Evolutionary conservation across 2,113 vertebrate species (phyloP), one percentile per base, ranked within the genome.

Genomic region (Nothoprocta pentlandii): DNA sequence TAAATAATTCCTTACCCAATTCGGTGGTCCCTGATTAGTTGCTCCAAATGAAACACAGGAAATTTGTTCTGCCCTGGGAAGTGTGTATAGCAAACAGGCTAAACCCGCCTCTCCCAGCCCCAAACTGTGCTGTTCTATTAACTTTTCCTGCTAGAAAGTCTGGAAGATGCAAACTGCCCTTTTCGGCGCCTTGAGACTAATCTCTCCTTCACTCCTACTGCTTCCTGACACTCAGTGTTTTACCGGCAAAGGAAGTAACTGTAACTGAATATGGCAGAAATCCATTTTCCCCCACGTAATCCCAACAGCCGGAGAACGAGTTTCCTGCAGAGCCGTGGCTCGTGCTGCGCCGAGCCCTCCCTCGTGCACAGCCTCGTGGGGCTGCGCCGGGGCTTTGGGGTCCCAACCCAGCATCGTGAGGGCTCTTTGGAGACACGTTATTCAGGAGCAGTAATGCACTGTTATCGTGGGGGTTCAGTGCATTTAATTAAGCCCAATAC

Each of bases 401-500:
- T 63, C 64, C 77, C 86, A 95, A 96, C 78, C 90, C 89, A 92
- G 67, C 59, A 75, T 75, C 39, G 30, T 79, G 67, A 96, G 64
- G 58, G 63, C 82, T 85, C 90, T 49, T 49, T 23, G 49, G 22
- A 49, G 49, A 49, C 46, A 49, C 83, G 97, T 94, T 95, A 97
- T 94, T 97, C 94, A 96, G 84, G 58, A 97, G 83, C 59, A 80
- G 79, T 90, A 91, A 96, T 75, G 49, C 62, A 91, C n/a, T 89
- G 87, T 80, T 96, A 93, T 63, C 88, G 76, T 56, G 83, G 80
- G 92, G 71, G 39, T 97, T 96, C 58, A 47, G 91, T 81, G 92
- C 88, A 97, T 94, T 97, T 97, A 97, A 97, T 96, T 97, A 97
- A 97, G 44, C 30, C 89, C 88, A 95, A 94, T 91, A 96, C 83